Evolutionary conservation across 2,888 invertebrate genomes (phyloP), one percentile per base, ranked within the genome.

Genomic region (Rotaria magnacalcarata): DNA sequence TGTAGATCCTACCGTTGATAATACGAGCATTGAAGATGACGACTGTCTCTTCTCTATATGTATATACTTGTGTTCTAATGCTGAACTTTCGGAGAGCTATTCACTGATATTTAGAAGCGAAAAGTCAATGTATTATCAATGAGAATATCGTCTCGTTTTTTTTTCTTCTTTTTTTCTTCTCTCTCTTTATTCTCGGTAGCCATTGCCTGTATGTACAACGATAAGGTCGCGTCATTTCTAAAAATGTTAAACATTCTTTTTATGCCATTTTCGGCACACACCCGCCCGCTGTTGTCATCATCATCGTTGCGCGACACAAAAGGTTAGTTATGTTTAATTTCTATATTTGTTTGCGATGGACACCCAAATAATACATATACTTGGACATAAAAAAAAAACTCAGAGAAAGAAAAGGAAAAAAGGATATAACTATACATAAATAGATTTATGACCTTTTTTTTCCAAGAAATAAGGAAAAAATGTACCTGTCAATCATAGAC

Each of bases 91-190:
- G 47, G 47, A 41, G 80, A 34, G 80, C 80, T 47, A 80, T 43
- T 80, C 80, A 47, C 80, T 80, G 80, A 80, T 80, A 80, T 80
- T 80, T 80, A 80, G 80, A 80, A 80, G 80, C 80, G 80, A 80
- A 80, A 80, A 80, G 80, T 80, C 80, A 80, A 80, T 80, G 80
- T 80, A 80, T 80, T 80, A 80, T 80, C 80, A 80, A 80, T 80
- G 80, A 80, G 47, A 47, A 80, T 80, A 47, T 43, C 80, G 47
- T 47, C 80, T 54, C 54, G 80, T 47, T 43, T 80, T 67, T 67
- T 67, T 67, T 34, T 67, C 34, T 34, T 34, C 2, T 34, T 3
- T 67, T 41, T 58, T 67, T 67, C 34, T 27, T 67, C 34, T 67
- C 67, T 67, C 67, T 34, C 11, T 67, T 56, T 24, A 19, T 67